These are phyloP conservation scores for Platorchestia sp. DNA, from an alignment of 1,140 invertebrate genomes.

Conservation along the genomic window DNA sequence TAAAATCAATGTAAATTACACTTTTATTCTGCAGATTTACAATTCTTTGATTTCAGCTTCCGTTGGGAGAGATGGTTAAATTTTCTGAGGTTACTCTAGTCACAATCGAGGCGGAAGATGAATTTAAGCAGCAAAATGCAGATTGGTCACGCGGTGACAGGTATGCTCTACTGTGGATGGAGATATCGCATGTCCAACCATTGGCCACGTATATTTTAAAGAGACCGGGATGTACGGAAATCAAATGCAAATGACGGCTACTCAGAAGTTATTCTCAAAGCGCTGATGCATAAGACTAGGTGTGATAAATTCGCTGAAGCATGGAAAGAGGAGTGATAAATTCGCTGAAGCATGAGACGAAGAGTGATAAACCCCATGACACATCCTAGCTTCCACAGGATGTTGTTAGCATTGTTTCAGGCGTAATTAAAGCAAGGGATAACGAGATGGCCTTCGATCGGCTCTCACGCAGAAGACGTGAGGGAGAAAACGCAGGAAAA, in stretches of 20 bases:
- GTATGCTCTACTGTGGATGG: background rate
- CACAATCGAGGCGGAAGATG: no score
- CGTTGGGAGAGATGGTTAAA: background rate
- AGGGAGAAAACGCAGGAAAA: background rate
- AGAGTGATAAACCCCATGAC: background rate
- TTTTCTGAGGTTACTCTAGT: background rate
- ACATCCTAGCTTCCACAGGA: background rate
- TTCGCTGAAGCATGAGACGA: background rate
- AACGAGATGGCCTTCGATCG: background rate
- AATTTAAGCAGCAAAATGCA: background rate
- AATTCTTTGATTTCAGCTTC: no score
- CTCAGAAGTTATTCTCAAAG: background rate
- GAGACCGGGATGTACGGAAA: background rate
- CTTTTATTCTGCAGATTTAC: background rate
- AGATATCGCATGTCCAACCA: background rate
- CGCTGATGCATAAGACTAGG: background rate
- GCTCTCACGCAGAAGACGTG: background rate
- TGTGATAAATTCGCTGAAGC: background rate
- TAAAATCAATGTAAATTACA: background rate
- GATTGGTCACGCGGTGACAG: background rate
- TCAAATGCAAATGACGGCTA: background rate
- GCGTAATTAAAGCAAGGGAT: background rate
- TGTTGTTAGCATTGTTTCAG: background rate
- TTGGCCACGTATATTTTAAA: no score
- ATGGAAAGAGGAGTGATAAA: background rate